Evolutionary conservation across 1,140 invertebrate genomes (phyloP), one percentile per base, ranked within the genome.

Genomic region (Lepidotrigona ventralis): DNA sequence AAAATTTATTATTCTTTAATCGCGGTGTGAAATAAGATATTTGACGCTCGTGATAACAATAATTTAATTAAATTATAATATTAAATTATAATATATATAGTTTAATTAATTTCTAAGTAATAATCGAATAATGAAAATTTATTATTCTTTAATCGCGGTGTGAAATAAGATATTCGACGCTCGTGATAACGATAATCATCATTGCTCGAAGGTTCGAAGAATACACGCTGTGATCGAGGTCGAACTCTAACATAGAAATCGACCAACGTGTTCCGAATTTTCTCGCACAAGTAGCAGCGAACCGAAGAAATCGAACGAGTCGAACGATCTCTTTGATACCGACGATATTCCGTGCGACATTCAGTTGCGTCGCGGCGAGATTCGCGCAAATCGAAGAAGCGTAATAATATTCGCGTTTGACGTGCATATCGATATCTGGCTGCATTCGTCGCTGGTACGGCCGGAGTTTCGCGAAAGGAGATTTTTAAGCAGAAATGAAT

Each of bases 241-340:
- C 63, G 19, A 29, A 64, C 26, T 54, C 29, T 26, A n/a, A 64
- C 39, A 72, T 11, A 15, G 53, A 29, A 15, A 33, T 60, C 72
- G 72, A n/a, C 23, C 29, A n/a, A 39, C 54, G 54, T 21, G 15
- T 66, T 56, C 33, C 3, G 64, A 75, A 81, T 80, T 76, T 82
- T 8, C 39, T 54, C 66, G 66, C 72, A 81, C 77, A 86, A 74
- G 26, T 51, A 26, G 29, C 46, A 46, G 54, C 19, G 73, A 74
- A 79, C 70, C 21, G 6, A 66, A 12, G 26, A 0, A 15, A 21
- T 21, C 33, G 33, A 3, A 54, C 15, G 60, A 63, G 21, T 76
- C 74, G 46, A 17, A 56, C 33, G 26, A 5, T 19, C 39, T 23
- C 54, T 29, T 53, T 21, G 17, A 66, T 33, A 77, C 29, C 19